A percentile compares a stretch with the other conserved stretches of the same genome.
Conservation (phyloP, 1,140 invertebrate species). For the Polypedilum vanderplanki region DNA sequence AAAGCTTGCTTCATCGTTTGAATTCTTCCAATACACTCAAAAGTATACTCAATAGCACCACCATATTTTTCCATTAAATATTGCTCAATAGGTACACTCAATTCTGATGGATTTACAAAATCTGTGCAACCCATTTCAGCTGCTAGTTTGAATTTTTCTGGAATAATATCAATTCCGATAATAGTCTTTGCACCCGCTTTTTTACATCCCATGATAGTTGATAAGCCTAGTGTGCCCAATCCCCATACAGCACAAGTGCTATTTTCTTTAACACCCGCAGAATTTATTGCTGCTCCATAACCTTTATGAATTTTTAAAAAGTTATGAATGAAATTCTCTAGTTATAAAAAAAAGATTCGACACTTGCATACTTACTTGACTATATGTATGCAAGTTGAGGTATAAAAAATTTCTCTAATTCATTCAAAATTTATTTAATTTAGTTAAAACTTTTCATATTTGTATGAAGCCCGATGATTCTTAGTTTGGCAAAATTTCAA, state of each 20-base stretch:
- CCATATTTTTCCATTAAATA: constrained; percentile 87
- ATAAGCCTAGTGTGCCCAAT: constrained; percentile 83
- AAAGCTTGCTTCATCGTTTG: constrained; percentile 91
- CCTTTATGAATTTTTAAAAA: constrained; percentile 49
- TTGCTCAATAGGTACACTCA: constrained; percentile 69
- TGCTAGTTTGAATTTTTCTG: constrained; percentile 78
- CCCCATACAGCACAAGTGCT: constrained; percentile 90
- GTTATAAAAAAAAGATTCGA: too few relatives aligned
- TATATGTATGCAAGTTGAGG: too few relatives aligned
- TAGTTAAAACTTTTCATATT: too few relatives aligned
- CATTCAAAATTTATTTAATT: too few relatives aligned
- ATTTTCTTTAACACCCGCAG: constrained; percentile 68
- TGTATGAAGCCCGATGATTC: too few relatives aligned
- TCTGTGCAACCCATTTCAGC: constrained; percentile 87
- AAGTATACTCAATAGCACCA: constrained; percentile 96
- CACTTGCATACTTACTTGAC: too few relatives aligned
- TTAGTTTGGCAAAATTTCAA: too few relatives aligned
- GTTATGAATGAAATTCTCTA: too few relatives aligned
- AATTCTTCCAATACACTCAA: constrained; percentile 98
- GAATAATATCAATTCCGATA: constrained; percentile 91
- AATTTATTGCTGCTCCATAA: constrained; percentile 89
- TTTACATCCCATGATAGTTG: constrained; percentile 86
- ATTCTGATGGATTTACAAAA: constrained; percentile 83
- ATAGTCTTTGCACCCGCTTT: constrained; percentile 81
- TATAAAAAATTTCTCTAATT: too few relatives aligned